Percentiles rank a stretch among this genome's conserved stretches.
phyloP scores from a whole-genome alignment of 2,113 vertebrate species.

The Prionailurus bengalensis region DNA sequence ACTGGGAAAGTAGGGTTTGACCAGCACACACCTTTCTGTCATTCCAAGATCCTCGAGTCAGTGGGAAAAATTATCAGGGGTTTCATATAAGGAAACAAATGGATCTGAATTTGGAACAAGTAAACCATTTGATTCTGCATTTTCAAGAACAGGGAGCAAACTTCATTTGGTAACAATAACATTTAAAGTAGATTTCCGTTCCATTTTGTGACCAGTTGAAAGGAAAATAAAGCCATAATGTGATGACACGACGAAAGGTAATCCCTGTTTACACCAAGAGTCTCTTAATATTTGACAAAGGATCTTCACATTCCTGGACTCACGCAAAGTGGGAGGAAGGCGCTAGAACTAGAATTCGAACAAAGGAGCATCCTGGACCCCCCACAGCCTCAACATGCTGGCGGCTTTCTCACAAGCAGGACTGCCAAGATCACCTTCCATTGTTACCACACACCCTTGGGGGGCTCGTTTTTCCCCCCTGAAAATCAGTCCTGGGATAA shows the following conservation, averaged over 20 bases:
- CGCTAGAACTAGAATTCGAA: not conserved
- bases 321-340: not conserved
- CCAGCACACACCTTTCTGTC: not conserved
- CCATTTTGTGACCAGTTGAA: not conserved
- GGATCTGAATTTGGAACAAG: not conserved
- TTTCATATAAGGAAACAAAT: not conserved
- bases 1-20: not conserved
- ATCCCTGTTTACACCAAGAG: not conserved
- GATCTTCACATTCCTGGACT: not conserved
- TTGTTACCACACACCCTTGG: not conserved
- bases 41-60: not conserved
- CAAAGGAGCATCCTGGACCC: accelerated
- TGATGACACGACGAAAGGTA: not conserved
- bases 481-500: not conserved
- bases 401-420: not conserved
- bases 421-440: accelerated
- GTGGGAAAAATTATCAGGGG: not conserved
- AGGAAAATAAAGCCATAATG: not conserved
- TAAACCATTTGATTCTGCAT: not conserved
- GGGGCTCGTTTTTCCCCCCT: not conserved
- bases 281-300: not conserved
- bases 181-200: not conserved
- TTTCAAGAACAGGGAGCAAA: slow-evolving; percentile 20
- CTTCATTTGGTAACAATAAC: not conserved
- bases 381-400: not conserved